Conservation (phyloP, 2,797 vertebrate genomes). For the Melanotaenia parkinsoni region DNA sequence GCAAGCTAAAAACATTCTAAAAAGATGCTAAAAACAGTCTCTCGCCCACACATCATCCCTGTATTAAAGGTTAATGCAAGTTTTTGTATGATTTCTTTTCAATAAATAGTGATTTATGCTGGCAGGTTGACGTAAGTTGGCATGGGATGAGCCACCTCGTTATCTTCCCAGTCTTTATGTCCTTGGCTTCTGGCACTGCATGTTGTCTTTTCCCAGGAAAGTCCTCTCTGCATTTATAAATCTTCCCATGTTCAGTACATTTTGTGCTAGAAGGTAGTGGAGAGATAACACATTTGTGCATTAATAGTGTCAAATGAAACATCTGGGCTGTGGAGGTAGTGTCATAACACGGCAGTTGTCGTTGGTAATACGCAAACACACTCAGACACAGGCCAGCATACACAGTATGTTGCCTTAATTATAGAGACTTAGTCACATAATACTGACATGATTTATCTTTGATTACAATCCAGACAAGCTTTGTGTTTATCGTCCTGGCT, state of each 20-base stretch:
- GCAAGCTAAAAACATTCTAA: no score
- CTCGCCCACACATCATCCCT: no score
- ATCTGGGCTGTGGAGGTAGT: constrained; percentile 26
- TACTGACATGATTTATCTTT: constrained; percentile 55
- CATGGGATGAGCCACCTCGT: background rate
- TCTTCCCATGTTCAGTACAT: constrained; percentile 13
- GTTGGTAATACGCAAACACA: constrained; percentile 16
- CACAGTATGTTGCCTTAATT: constrained; percentile 10
- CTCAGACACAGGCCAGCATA: constrained; percentile 4
- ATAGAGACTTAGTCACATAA: constrained; percentile 38
- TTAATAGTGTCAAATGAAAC: constrained; percentile 30
- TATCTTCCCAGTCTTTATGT: background rate
- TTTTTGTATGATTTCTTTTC: background rate
- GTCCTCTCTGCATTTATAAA: constrained; percentile 5
- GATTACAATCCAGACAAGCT: constrained; percentile 53
- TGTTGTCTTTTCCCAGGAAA: constrained; percentile 6
- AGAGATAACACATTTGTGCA: constrained; percentile 16
- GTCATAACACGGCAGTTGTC: constrained; percentile 10
- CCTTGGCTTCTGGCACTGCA: constrained; percentile 28
- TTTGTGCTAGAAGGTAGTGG: constrained; percentile 24
- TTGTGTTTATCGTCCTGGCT: constrained; percentile 56
- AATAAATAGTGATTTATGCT: background rate
- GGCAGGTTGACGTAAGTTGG: background rate
- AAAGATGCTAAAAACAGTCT: no score
- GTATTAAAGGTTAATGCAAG: no score